Evolutionary conservation across 2,888 invertebrate genomes (phyloP).

Genomic region (Lycaena phlaeas): DNA sequence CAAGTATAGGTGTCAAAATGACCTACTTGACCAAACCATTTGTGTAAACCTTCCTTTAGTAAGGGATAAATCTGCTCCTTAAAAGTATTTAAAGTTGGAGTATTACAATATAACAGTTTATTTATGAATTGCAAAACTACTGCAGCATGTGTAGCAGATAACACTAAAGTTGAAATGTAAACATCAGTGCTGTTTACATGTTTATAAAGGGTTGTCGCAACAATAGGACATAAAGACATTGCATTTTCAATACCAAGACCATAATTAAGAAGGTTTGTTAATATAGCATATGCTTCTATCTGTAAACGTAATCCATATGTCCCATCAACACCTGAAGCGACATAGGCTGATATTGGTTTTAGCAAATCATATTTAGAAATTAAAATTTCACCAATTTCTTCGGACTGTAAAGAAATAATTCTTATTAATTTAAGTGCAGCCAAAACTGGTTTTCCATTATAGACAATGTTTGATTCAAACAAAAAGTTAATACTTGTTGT

Average conservation of each 20-base stretch:
- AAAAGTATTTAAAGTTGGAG: constrained; percentile 30
- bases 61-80: constrained; percentile 51
- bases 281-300: constrained; percentile 75
- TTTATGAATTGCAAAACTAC: constrained; percentile 65
- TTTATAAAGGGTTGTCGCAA: constrained; percentile 71
- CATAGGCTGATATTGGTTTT: constrained; percentile 67
- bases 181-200: constrained; percentile 73
- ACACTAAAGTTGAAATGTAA: constrained; percentile 49
- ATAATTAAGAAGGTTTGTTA: constrained; percentile 70
- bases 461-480: constrained; percentile 57
- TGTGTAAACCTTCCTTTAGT: constrained; percentile 51
- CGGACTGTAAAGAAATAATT: constrained; percentile 76
- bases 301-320: constrained; percentile 72
- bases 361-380: constrained; percentile 69
- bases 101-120: constrained; percentile 34
- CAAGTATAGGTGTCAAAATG: constrained; percentile 51
- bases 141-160: constrained; percentile 73
- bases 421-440: constrained; percentile 82
- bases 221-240: constrained; percentile 61
- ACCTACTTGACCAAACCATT: constrained; percentile 62
- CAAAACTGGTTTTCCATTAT: constrained; percentile 77
- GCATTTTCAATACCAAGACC: constrained; percentile 60
- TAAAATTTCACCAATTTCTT: constrained; percentile 64
- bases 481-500: constrained; percentile 40
- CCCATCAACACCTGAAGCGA: constrained; percentile 65